Percentiles rank a stretch among this genome's conserved stretches.
Conservation (phyloP, 2,888 invertebrate species). For the Apodemia zela region DNA sequence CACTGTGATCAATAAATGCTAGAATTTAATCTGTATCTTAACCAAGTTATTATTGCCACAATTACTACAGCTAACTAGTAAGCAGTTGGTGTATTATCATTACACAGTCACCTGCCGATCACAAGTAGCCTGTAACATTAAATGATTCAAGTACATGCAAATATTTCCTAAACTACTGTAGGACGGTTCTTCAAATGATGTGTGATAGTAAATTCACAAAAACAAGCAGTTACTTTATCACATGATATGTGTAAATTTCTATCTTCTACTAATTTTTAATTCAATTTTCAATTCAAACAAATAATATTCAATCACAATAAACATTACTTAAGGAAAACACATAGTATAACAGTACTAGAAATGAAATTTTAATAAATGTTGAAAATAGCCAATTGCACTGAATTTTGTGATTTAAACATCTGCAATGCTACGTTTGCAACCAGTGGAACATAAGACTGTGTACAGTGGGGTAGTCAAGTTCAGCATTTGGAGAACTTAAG, state of each 20-base stretch:
- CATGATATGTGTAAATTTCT: constrained; percentile 55
- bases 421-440: constrained; percentile 69
- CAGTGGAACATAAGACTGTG: constrained; percentile 78
- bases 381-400: constrained; percentile 38
- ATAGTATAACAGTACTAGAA: constrained; percentile 6
- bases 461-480: constrained; percentile 71
- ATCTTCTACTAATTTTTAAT: constrained; percentile 28
- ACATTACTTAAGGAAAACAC: background rate
- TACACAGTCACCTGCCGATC: constrained; percentile 19
- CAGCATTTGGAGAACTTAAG: constrained; percentile 65
- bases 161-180: constrained; percentile 51
- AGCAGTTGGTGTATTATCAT: constrained; percentile 9
- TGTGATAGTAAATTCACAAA: constrained; percentile 38
- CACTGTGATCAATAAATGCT: constrained; percentile 8
- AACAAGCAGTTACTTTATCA: constrained; percentile 46
- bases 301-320: background rate
- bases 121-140: constrained; percentile 30
- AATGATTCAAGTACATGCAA: constrained; percentile 33
- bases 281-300: constrained; percentile 5
- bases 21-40: background rate
- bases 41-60: constrained; percentile 2
- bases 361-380: constrained; percentile 29
- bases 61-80: background rate
- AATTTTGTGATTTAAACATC: constrained; percentile 33
- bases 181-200: constrained; percentile 63